Percentiles rank a stretch among this genome's conserved stretches.
Conservation (phyloP, 2,888 invertebrate species). For the Augiades crinisus region DNA sequence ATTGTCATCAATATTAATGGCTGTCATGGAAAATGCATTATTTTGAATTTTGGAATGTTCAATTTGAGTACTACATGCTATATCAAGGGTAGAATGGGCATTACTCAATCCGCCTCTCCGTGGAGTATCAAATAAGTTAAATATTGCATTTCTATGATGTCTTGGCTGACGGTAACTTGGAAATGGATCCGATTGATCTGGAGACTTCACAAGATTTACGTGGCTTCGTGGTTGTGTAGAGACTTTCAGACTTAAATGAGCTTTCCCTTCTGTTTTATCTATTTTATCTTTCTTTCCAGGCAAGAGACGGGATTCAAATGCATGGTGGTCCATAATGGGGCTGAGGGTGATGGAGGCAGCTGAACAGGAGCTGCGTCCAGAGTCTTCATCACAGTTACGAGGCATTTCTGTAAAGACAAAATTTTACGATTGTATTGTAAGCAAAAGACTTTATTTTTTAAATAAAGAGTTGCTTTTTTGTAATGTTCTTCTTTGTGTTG, state of each 20-base stretch:
- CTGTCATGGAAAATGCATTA: constrained; percentile 60
- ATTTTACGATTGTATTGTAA: not conserved
- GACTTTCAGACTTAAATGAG: constrained; percentile 69
- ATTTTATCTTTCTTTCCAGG: constrained; percentile 35
- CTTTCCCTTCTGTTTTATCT: constrained; percentile 60
- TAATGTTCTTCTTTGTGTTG: too few relatives aligned
- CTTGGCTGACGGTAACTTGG: constrained; percentile 60
- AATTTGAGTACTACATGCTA: constrained; percentile 70
- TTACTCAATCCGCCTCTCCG: constrained; percentile 66
- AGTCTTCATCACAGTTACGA: constrained; percentile 71
- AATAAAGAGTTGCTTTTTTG: too few relatives aligned
- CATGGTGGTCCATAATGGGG: constrained; percentile 56
- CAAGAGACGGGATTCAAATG: constrained; percentile 33
- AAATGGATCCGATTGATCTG: constrained; percentile 76
- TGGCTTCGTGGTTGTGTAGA: constrained; percentile 64
- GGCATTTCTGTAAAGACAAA: constrained; percentile 52
- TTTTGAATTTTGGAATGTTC: constrained; percentile 53
- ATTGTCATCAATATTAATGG: constrained; percentile 47
- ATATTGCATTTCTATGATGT: constrained; percentile 56
- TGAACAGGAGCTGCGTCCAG: constrained; percentile 74
- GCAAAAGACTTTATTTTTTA: too few relatives aligned
- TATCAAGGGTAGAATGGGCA: constrained; percentile 71
- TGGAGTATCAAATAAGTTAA: constrained; percentile 59
- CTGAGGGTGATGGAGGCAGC: constrained; percentile 64
- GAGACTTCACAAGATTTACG: constrained; percentile 61